A percentile compares a stretch with the other conserved stretches of the same genome.
Conservation (phyloP, 1,140 invertebrate genomes). For the Zaprionus camerounensis region DNA sequence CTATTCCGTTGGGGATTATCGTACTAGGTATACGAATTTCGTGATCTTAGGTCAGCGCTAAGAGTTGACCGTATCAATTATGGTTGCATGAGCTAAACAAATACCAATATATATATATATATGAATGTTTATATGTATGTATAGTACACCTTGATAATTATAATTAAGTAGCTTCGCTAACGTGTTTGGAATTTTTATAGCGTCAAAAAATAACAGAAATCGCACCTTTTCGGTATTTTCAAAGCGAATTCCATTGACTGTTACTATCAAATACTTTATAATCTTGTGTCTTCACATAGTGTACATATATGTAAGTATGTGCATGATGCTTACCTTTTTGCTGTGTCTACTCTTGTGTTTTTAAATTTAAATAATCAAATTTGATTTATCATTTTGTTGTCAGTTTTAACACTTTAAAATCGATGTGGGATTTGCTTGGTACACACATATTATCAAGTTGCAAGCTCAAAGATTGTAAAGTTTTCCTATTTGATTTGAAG, state of each 20-base stretch:
- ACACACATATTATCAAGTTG: neutral
- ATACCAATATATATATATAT: conserved; percentile 15
- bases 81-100: conserved; percentile 24
- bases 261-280: conserved; percentile 23
- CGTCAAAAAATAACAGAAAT: conserved; percentile 18
- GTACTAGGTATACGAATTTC: conserved; percentile 31
- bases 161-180: conserved; percentile 29
- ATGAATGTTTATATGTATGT: neutral
- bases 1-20: neutral
- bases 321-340: neutral
- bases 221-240: conserved; percentile 21
- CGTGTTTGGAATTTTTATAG: conserved; percentile 22
- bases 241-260: neutral
- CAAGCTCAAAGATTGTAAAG: neutral
- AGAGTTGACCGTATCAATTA: conserved; percentile 43
- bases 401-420: neutral
- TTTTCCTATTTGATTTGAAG: neutral
- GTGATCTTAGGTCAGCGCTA: conserved; percentile 43
- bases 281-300: neutral
- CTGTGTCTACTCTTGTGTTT: neutral
- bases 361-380: conserved; percentile 11
- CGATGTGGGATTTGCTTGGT: neutral
- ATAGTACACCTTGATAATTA: conserved; percentile 23
- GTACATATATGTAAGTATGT: neutral
- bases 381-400: conserved; percentile 10